Evolutionary conservation across 2,888 invertebrate species (phyloP).

Genomic region (Ctenicera cuprea): DNA sequence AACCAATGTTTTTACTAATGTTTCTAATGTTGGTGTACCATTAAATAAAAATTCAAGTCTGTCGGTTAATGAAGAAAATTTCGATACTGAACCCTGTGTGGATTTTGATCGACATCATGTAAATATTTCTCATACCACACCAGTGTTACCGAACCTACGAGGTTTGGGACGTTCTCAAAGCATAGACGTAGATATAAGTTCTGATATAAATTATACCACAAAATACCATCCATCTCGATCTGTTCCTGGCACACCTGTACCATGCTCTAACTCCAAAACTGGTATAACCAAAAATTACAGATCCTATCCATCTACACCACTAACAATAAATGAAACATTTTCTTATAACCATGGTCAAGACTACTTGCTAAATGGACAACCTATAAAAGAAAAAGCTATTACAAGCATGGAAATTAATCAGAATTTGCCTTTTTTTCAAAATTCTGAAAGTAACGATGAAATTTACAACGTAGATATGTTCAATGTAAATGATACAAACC

Average conservation of each 20-base stretch:
- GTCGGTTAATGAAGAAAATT: slow-evolving; percentile 56
- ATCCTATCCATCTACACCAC: slow-evolving; percentile 87
- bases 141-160: slow-evolving; percentile 44
- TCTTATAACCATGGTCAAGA: slow-evolving; percentile 68
- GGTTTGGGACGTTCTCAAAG: slow-evolving; percentile 47
- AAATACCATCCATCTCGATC: slow-evolving; percentile 76
- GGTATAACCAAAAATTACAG: slow-evolving; percentile 71
- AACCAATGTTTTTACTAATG: slow-evolving; percentile 32
- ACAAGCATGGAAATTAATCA: slow-evolving; percentile 35
- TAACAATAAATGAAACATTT: slow-evolving; percentile 70
- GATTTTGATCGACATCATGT: slow-evolving; percentile 35
- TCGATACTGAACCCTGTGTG: slow-evolving; percentile 51
- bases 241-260: slow-evolving; percentile 82
- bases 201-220: slow-evolving; percentile 54
- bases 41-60: slow-evolving; percentile 44
- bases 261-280: slow-evolving; percentile 71
- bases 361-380: slow-evolving; percentile 71
- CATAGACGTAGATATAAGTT: slow-evolving; percentile 62
- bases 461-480: slow-evolving; percentile 55
- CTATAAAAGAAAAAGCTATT: slow-evolving; percentile 63
- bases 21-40: slow-evolving; percentile 12
- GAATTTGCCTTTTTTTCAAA: slow-evolving; percentile 47
- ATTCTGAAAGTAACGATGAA: slow-evolving; percentile 49
- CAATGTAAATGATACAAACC: slow-evolving; percentile 52
- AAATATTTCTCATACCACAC: slow-evolving; percentile 3